Base-by-base conservation (phyloP, 2,888 invertebrate genomes). In the Polyommatus icarus region DNA sequence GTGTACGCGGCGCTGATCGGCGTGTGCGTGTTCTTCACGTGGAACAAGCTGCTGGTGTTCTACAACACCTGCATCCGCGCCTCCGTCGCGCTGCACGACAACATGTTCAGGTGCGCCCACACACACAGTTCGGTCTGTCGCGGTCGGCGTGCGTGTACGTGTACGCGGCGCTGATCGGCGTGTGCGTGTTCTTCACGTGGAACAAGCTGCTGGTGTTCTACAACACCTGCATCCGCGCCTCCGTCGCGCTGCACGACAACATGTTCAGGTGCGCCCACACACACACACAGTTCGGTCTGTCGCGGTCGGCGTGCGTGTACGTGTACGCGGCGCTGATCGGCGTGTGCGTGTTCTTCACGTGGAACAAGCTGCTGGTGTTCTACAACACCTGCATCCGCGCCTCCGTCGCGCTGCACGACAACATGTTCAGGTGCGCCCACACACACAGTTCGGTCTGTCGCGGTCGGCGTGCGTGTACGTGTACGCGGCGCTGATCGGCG, bases 151-250 rank as follows among this genome's bases (percentile, higher is more conserved):
- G 95, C 80, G 90, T 94, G 76, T 96, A 92, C 87, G 91, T 95
- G 73, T 96, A 92, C 86, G 95, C 92, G 8, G 90, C 83, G 20
- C 86, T 95, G 10, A 95, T 95, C 15, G 86, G 87, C 0, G 46
- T 46, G 46, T 46, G 46, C 46, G 46, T 46, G 46, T 40, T 40
- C 3, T 40, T 95, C 82, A 95, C 95, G 0, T 89, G 95, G 87
- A 90, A 93, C 82, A 93, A 95, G 77, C 90, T 96, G 40, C 10
- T 40, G 40, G 40, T 40, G 40, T 40, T 40, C 40, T 40, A 40
- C 85, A 94, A 94, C 80, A 95, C 96, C 81, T 97, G 97, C 83
- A 96, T 98, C 85, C 94, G 93, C 36, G 96, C 98, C 0, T 98
- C 98, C 0, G 92, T 95, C 29, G 95, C 91, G 3, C 91, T 98